These are phyloP conservation scores for Cricetomys ansorgei DNA, from an alignment of 2,113 vertebrate genomes.

Conservation along the genomic window DNA sequence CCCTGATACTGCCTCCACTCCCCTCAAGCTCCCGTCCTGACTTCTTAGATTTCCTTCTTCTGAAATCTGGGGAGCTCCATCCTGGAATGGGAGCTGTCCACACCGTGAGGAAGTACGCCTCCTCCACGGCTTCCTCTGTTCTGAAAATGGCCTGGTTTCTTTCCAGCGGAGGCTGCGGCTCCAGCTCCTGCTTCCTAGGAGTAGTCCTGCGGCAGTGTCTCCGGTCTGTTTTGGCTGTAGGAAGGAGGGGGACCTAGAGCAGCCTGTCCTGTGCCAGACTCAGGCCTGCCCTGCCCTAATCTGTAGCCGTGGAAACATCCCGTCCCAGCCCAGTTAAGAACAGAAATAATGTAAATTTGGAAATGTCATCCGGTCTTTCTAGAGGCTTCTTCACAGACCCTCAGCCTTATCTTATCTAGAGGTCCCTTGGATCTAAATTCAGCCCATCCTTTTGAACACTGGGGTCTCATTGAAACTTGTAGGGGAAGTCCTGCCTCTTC, in stretches of 20 bases:
- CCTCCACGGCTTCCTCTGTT: neutral
- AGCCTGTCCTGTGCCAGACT: conserved; percentile 13
- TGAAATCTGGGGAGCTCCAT: neutral
- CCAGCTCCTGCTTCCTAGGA: conserved; percentile 54
- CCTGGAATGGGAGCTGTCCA: neutral
- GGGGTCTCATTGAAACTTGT: neutral
- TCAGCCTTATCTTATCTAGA: neutral
- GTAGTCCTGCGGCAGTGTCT: conserved; percentile 31
- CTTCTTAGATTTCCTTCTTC: neutral
- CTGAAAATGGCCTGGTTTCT: conserved; percentile 22
- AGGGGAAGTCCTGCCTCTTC: neutral
- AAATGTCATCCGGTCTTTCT: conserved; percentile 48
- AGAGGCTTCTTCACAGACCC: neutral
- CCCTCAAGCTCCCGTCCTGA: neutral
- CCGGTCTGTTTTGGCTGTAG: conserved; percentile 17
- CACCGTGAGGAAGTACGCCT: neutral
- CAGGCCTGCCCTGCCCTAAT: neutral
- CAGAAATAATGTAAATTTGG: conserved; percentile 72
- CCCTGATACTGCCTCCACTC: neutral
- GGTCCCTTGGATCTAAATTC: neutral
- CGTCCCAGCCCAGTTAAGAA: neutral
- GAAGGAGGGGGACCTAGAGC: neutral
- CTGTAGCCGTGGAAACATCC: conserved; percentile 6
- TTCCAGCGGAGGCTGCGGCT: conserved; percentile 25
- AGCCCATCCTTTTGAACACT: neutral